Evolutionary conservation across 2,113 vertebrate genomes (phyloP).

Genomic region (Chaenogobius annularis): DNA sequence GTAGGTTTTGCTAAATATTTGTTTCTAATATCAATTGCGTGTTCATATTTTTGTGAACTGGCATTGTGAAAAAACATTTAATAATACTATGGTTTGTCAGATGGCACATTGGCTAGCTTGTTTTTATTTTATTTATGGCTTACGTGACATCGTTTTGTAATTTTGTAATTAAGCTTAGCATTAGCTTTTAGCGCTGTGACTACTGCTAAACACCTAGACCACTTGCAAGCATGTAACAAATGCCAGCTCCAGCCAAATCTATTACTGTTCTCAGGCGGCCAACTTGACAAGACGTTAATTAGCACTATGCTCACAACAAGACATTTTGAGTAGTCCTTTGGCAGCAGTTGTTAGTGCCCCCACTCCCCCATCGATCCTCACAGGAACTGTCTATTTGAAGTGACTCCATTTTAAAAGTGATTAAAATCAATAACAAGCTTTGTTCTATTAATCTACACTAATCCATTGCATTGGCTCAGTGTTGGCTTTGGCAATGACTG

Average conservation of each 20-base stretch:
- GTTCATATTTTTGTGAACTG: neutral
- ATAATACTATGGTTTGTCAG: neutral
- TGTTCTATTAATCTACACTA: constrained; percentile 57
- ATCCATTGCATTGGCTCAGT: constrained; percentile 30
- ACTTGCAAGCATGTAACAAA: neutral
- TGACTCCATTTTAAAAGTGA: constrained; percentile 54
- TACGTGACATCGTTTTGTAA: neutral
- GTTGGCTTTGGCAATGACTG: constrained; percentile 35
- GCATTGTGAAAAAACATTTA: neutral
- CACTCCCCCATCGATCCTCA: constrained; percentile 33
- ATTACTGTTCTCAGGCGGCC: constrained; percentile 16
- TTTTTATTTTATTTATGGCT: neutral
- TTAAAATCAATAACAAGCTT: constrained; percentile 66
- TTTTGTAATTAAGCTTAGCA: neutral
- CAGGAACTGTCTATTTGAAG: constrained; percentile 45
- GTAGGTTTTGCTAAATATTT: neutral
- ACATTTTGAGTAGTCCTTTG: constrained; percentile 37
- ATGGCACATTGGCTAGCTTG: neutral
- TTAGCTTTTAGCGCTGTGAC: neutral
- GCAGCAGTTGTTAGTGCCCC: constrained; percentile 33
- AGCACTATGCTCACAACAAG: constrained; percentile 40
- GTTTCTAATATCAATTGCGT: neutral
- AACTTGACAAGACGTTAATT: constrained; percentile 59
- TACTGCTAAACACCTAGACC: neutral
- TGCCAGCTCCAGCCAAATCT: constrained; percentile 29